Percentiles rank a stretch among this genome's conserved stretches.
Conservation (phyloP, 2,113 vertebrate species). For the Collichthys lucidus region DNA sequence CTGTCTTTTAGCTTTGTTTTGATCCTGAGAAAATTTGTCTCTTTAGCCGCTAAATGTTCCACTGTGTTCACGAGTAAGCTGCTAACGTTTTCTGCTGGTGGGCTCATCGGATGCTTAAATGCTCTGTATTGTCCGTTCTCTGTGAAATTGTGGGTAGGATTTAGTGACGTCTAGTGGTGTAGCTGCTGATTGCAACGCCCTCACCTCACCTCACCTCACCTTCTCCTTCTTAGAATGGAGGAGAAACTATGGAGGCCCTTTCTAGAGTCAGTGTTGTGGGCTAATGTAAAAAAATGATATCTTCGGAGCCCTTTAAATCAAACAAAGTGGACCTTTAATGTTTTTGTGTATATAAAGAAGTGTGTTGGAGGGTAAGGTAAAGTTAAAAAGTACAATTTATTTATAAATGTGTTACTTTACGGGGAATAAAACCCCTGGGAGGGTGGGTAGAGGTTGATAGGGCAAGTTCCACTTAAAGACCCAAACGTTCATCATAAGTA, state of each 20-base stretch:
- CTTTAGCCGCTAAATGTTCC: neutral
- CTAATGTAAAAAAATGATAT: no score
- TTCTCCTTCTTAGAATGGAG: neutral
- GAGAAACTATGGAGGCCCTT: neutral
- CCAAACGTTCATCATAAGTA: no score
- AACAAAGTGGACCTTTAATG: no score
- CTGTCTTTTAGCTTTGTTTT: neutral
- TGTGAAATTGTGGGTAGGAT: no score
- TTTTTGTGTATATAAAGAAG: neutral
- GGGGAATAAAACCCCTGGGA: neutral
- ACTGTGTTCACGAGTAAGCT: neutral
- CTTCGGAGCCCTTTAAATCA: no score
- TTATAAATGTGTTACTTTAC: neutral
- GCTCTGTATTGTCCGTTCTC: no score
- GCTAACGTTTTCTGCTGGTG: neutral
- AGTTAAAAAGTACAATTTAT: neutral
- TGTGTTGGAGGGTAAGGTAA: neutral
- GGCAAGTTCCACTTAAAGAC: neutral
- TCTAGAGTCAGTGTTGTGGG: no score
- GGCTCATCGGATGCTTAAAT: no score
- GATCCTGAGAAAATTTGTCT: neutral
- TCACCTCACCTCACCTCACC: no score
- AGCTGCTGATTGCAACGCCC: no score
- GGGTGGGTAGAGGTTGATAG: neutral
- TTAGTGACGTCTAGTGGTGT: no score